Evolutionary conservation across 2,113 vertebrate genomes (phyloP), one percentile per base, ranked within the genome.

Genomic region (Panthera uncia): DNA sequence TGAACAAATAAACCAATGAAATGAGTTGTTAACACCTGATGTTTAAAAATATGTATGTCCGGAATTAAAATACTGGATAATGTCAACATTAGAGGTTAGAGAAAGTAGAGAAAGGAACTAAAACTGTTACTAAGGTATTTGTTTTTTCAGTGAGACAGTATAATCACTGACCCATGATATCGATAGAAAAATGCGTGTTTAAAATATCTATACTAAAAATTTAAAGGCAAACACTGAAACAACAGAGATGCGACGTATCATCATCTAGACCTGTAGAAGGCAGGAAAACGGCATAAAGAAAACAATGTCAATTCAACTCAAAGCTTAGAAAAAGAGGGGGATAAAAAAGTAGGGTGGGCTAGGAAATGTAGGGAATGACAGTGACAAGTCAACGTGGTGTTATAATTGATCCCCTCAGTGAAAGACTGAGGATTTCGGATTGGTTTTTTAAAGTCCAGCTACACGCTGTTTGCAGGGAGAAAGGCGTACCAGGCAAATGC

Each of bases 401-500:
- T 68, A 10, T 73, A 10, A 69, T 21, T 9, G 23, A 25, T 29
- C 93, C 27, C 52, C 12, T 1, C 5, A 25, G 19, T 6, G 36
- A 61, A 48, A 48, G 36, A 61, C 7, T 3, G 21, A 69, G 45
- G 36, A 5, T 36, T 7, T 76, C 21, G 25, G 31, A 23, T n/a
- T 52, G 7, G 21, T 27, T 50, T 55, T 66, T 91, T 21, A 68
- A 78, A 23, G 36, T 29, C 23, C 21, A 11, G 57, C 78, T n/a
- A 0, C 1, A 3, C 14, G 31, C 41, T 12, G 13, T 6, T 52
- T 50, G 41, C 1, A 31, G 57, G 61, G 7, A 5, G 16, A 66
- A 66, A 84, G 1, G 5, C 1, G 12, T 21, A 7, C 21, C 14
- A 31, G 29, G 21, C 41, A 69, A 6, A 45, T 25, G 27, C 55